Conservation (phyloP, 2,888 invertebrate genomes). For the Meiosimyza decipiens region DNA sequence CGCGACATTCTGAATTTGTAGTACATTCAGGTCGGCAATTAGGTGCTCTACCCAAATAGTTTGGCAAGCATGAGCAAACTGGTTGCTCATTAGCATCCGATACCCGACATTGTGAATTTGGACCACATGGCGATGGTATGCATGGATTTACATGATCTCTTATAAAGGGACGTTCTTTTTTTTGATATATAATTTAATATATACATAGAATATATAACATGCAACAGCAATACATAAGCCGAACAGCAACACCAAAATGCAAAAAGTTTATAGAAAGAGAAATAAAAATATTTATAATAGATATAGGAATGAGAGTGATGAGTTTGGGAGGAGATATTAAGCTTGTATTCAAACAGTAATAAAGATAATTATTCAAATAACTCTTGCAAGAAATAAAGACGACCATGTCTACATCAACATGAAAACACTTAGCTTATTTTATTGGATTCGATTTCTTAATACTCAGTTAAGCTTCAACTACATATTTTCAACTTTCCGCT, state of each 20-base stretch:
- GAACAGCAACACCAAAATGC: slow-evolving; percentile 39
- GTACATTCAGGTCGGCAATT: slow-evolving; percentile 89
- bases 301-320: not conserved
- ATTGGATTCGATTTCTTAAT: not conserved
- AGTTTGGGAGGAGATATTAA: too few relatives aligned
- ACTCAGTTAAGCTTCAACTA: too few relatives aligned
- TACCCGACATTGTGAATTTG: slow-evolving; percentile 83
- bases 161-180: slow-evolving; percentile 57
- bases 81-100: slow-evolving; percentile 75
- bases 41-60: slow-evolving; percentile 85
- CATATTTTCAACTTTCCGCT: too few relatives aligned
- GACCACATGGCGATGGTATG: slow-evolving; percentile 85
- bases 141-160: slow-evolving; percentile 75
- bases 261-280: slow-evolving; percentile 47
- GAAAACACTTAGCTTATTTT: not conserved
- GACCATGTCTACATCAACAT: not conserved
- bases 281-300: slow-evolving; percentile 30
- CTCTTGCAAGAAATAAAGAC: too few relatives aligned
- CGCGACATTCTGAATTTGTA: slow-evolving; percentile 85
- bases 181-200: slow-evolving; percentile 40
- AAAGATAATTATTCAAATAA: too few relatives aligned
- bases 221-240: slow-evolving; percentile 45
- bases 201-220: slow-evolving; percentile 45
- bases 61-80: slow-evolving; percentile 82
- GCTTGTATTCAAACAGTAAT: too few relatives aligned